Percentiles rank a stretch among this genome's conserved stretches.
Conservation (phyloP, 2,888 invertebrate genomes). For the Keiferia lycopersicella region DNA sequence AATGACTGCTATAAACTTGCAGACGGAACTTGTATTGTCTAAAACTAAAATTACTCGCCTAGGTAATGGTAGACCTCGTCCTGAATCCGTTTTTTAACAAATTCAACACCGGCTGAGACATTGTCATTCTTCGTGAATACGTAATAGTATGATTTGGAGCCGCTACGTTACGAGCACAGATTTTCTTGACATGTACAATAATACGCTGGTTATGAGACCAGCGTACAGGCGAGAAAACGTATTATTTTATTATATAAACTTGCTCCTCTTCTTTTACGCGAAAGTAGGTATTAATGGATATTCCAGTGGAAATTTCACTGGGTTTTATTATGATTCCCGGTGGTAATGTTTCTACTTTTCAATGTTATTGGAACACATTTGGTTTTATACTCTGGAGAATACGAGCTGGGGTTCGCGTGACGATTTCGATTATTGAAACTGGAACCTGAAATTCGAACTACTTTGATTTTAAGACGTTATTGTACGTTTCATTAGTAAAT, state of each 20-base stretch:
- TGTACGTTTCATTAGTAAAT: not conserved
- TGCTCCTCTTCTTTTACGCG: slow-evolving; percentile 59
- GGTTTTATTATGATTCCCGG: slow-evolving; percentile 67
- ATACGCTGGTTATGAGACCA: slow-evolving; percentile 49
- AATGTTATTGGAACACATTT: slow-evolving; percentile 64
- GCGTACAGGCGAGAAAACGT: slow-evolving; percentile 49
- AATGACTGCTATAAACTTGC: slow-evolving; percentile 10
- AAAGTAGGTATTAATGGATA: slow-evolving; percentile 67
- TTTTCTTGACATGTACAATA: slow-evolving; percentile 44
- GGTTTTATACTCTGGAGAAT: slow-evolving; percentile 59
- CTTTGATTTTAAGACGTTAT: not conserved
- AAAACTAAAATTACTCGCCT: not conserved
- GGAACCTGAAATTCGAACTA: not conserved
- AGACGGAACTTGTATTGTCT: slow-evolving; percentile 3
- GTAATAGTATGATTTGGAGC: slow-evolving; percentile 52
- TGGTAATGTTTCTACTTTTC: slow-evolving; percentile 61
- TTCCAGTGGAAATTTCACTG: slow-evolving; percentile 55
- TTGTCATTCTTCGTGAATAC: slow-evolving; percentile 51
- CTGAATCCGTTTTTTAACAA: not conserved
- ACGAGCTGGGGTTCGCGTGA: slow-evolving; percentile 61
- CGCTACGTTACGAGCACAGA: slow-evolving; percentile 44
- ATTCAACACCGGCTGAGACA: slow-evolving; percentile 38
- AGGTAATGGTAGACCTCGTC: not conserved
- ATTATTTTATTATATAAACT: slow-evolving; percentile 51
- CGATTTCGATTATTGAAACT: slow-evolving; percentile 38